Evolutionary conservation across 2,888 invertebrate species (phyloP), one percentile per base, ranked within the genome.

Genomic region (Rotaria macrura): DNA sequence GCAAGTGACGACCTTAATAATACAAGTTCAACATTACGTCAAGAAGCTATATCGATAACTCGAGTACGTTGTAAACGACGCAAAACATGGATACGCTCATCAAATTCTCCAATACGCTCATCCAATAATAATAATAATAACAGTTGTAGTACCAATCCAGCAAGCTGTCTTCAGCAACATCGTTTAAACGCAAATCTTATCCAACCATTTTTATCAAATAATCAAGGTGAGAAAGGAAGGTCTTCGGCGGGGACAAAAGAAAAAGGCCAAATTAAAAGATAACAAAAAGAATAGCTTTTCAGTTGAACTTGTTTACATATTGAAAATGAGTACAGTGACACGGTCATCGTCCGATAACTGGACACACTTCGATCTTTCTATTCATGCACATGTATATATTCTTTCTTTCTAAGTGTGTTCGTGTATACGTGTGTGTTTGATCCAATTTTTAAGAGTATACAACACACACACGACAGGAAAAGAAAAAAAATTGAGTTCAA

Each of bases 11-110:
- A 40, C n/a, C 23, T 43, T 9, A 43, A 79, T 79, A 79, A 79
- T 79, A 43, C 43, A 25, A 79, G 79, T 79, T 43, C 79, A 79
- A 79, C 40, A 79, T 79, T 79, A 79, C 79, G 79, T 12, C 79
- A 79, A 43, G 43, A 79, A 43, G 79, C 79, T 25, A 40, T 79
- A 25, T 79, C 43, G 5, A 43, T 79, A 40, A 79, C 79, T 43
- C 43, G 79, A 43, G 79, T 79, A n/a, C 79, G 79, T n/a, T 79
- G 79, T 79, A 79, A 79, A 79, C 79, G 79, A n/a, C 79, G 79
- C n/a, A 79, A 79, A 79, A 79, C 79, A 79, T 79, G 79, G 79
- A 40, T 79, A 79, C 79, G 79, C 43, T 43, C 79, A 79, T 25
- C 79, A 17, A 65, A 17, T 34, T 65, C 65, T 20, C 65, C 65